Base-by-base conservation (phyloP, 1,140 invertebrate species). In the Drosophila auraria region DNA sequence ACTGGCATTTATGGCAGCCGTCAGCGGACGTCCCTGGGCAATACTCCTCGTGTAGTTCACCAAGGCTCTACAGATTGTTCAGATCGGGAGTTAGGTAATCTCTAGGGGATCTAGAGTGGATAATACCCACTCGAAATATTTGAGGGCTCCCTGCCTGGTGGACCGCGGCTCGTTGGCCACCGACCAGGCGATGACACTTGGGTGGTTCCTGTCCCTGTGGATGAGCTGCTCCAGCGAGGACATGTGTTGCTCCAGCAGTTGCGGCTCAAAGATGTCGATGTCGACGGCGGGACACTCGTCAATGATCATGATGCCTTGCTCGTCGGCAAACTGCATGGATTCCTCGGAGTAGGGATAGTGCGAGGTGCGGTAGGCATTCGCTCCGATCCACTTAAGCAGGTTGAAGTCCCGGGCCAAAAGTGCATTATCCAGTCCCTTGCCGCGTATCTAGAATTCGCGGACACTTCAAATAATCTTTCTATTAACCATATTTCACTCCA, bases 301-400 rank as follows among this genome's bases (percentile, higher is more conserved):
- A 66, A 99, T 98, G n/a, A 99, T 97, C 93, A 98, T 97, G 77
- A 99, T 98, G 20, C 99, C 99, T 97, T 97, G 94, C 84, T 96
- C 95, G 93, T 99, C 99, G 23, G 98, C 98, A 91, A 98, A 94
- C 92, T 99, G 97, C 95, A 99, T 97, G 30, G 99, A 97, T 94
- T 99, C 99, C 91, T 99, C 99, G 2, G 98, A 97, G 93, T 99
- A 99, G 7, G 99, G 99, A 94, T 99, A 99, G 93, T 99, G 99
- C 0, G 98, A 99, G 0, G 99, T 99, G 25, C 99, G 95, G 93
- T 99, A 99, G 15, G 97, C 95, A 94, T 99, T 99, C 3, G 97
- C 98, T 6, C 98, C 98, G 27, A 99, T 94, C 99, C 99, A 99
- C 93, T 97, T 97, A 1, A 99, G 95, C 57, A 99, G 94, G 91